A percentile compares a stretch with the other conserved stretches of the same genome.
Conservation (phyloP, 1,140 invertebrate species). For the Charaxes varanes region DNA sequence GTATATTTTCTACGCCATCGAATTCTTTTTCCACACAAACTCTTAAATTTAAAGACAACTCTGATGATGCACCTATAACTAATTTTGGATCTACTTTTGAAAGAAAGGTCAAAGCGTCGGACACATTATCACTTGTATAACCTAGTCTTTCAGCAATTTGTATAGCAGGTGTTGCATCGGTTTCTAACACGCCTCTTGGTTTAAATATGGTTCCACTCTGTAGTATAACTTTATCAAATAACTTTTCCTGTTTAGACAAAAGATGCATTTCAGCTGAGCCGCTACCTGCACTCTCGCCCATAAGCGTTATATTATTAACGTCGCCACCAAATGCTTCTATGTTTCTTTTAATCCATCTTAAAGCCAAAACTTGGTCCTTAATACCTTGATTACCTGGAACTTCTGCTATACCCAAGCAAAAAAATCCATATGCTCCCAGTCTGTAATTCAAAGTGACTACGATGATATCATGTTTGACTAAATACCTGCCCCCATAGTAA, state of each 20-base stretch:
- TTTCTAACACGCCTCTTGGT: conserved; percentile 8
- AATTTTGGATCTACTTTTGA: conserved; percentile 17
- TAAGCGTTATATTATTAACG: conserved; percentile 76
- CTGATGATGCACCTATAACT: conserved; percentile 23
- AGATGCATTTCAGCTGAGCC: conserved; percentile 37
- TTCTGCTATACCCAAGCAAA: conserved; percentile 22
- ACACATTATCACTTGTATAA: conserved; percentile 23
- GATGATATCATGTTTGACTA: conserved; percentile 22
- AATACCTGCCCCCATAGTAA: conserved; percentile 16
- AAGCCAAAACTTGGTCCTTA: conserved; percentile 73
- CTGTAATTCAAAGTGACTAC: conserved; percentile 26
- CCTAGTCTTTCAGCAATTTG: conserved; percentile 29
- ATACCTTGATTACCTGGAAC: conserved; percentile 25
- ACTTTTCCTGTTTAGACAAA: conserved; percentile 25
- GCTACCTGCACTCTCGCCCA: conserved; percentile 81
- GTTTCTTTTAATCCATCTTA: conserved; percentile 80
- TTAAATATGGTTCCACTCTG: conserved; percentile 26
- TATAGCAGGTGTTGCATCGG: conserved; percentile 17
- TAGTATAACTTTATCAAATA: conserved; percentile 33
- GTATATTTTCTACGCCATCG: conserved; percentile 27
- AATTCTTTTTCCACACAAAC: conserved; percentile 31
- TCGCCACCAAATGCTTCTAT: conserved; percentile 82
- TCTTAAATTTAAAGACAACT: conserved; percentile 15
- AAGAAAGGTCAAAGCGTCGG: conserved; percentile 31
- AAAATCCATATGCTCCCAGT: conserved; percentile 27